phyloP scores from a whole-genome alignment of 2,888 invertebrate species.

The Drosophila rellima region DNA sequence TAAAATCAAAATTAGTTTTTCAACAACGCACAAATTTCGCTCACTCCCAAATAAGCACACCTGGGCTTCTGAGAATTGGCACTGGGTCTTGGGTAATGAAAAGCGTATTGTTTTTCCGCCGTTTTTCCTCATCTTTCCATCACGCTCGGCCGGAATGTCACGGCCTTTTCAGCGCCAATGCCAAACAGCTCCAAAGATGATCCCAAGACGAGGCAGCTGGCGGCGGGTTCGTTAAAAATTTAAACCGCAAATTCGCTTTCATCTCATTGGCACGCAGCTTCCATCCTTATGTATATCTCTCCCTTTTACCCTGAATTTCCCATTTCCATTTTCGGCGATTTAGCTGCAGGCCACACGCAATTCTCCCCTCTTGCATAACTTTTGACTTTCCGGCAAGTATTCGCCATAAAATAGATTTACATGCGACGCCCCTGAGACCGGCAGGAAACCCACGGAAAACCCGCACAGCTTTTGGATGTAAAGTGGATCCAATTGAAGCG shows the following conservation, averaged over 20 bases:
- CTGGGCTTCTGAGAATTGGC: conserved; percentile 20
- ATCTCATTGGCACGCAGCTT: conserved; percentile 27
- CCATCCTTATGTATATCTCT: conserved; percentile 15
- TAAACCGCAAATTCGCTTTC: conserved; percentile 58
- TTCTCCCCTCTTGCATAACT: conserved; percentile 57
- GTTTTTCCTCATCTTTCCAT: conserved; percentile 47
- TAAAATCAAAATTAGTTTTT: conserved; percentile 78
- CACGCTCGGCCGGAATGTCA: conserved; percentile 59
- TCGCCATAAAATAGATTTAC: conserved; percentile 65
- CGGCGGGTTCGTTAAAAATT: conserved; percentile 72
- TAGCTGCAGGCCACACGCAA: conserved; percentile 70
- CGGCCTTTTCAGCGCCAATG: conserved; percentile 55
- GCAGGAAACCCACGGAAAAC: not conserved
- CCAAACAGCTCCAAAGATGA: conserved; percentile 47
- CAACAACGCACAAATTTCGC: conserved; percentile 24
- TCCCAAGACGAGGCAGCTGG: conserved; percentile 31
- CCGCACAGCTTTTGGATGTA: not conserved
- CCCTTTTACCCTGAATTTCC: conserved; percentile 25
- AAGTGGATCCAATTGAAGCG: conserved; percentile 19
- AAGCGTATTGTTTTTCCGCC: conserved; percentile 39
- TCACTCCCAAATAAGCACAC: conserved; percentile 15
- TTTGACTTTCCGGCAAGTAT: conserved; percentile 46
- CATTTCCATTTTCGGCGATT: conserved; percentile 51
- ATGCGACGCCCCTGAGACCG: conserved; percentile 69
- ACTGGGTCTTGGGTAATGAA: conserved; percentile 38